Evolutionary conservation across 2,797 vertebrate species (phyloP), one percentile per base, ranked within the genome.

Genomic region (Nannoperca australis): DNA sequence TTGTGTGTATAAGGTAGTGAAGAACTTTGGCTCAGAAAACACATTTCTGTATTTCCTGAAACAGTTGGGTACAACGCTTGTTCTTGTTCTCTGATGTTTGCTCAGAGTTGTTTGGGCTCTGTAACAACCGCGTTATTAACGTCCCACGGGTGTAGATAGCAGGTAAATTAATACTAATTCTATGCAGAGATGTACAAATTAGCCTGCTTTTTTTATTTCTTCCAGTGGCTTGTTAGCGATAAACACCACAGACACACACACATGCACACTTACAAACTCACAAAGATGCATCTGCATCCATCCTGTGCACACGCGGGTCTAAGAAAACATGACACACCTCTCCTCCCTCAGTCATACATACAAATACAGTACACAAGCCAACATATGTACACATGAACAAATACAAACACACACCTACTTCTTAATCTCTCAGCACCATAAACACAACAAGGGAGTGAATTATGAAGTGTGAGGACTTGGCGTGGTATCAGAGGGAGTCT

Each of bases 161-260:
- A 90, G 85, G 76, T 87, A 91, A 91, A 95, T 95, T 85, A 91
- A 93, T 86, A 91, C 86, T 92, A 93, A 94, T 93, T 89, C 89
- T 86, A 90, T 91, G 88, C 90, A 91, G 85, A 91, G 80, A 92
- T 83, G 85, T 88, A 93, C 87, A 92, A 92, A 91, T 92, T 89
- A 87, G 90, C 85, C 76, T 76, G 70, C 59, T 85, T 82, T 85
- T 85, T 82, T 73, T 76, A 77, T 44, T 5, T 32, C 32, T 79
- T 22, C 59, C 79, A 79, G 74, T 79, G 81, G 87, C 88, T 90
- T 91, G 85, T 93, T 93, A 93, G 87, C 4, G 61, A 81, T 38
- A 15, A 73, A 74, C 61, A 75, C 34, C 65, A 44, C 20, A 11
- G 69, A 54, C 71, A 72, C 60, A 72, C 60, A 72, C 27, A 65